phyloP scores from a whole-genome alignment of 2,888 invertebrate species.

The Heliconius cydno region DNA sequence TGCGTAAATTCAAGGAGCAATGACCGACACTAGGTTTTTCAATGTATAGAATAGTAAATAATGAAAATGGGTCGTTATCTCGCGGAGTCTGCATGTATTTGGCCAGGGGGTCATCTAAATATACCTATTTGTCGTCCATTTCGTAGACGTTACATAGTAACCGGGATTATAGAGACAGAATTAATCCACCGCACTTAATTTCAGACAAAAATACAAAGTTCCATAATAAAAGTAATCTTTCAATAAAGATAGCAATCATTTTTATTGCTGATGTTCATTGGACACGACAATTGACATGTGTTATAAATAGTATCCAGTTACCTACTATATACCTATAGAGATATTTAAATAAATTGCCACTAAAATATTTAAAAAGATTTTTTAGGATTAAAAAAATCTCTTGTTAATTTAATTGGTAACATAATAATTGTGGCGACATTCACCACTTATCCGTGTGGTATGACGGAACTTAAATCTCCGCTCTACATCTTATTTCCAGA shows the following conservation, averaged over 20 bases:
- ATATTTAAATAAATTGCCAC: not conserved
- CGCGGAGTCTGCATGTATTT: not conserved
- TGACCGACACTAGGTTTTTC: constrained; percentile 60
- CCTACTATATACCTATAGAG: not conserved
- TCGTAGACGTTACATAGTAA: constrained; percentile 53
- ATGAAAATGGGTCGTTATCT: not conserved
- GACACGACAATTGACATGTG: constrained; percentile 13
- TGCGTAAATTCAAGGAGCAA: constrained; percentile 64
- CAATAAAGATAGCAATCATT: constrained; percentile 21
- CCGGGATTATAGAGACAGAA: constrained; percentile 50
- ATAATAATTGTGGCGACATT: not conserved
- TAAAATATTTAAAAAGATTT: not conserved
- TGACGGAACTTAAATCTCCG: not conserved
- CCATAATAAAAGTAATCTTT: constrained; percentile 17
- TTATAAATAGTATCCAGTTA: constrained; percentile 1
- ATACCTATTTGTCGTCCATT: constrained; percentile 65
- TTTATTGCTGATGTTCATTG: constrained; percentile 13
- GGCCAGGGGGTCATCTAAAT: constrained; percentile 54
- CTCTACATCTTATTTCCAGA: not conserved
- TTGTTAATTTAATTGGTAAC: not conserved
- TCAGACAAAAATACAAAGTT: constrained; percentile 20
- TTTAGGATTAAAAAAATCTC: not conserved
- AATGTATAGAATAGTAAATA: not conserved
- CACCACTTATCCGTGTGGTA: not conserved
- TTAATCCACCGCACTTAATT: constrained; percentile 31